phyloP scores from a whole-genome alignment of 2,888 invertebrate genomes.

The Hirtodrosophila trivittata region DNA sequence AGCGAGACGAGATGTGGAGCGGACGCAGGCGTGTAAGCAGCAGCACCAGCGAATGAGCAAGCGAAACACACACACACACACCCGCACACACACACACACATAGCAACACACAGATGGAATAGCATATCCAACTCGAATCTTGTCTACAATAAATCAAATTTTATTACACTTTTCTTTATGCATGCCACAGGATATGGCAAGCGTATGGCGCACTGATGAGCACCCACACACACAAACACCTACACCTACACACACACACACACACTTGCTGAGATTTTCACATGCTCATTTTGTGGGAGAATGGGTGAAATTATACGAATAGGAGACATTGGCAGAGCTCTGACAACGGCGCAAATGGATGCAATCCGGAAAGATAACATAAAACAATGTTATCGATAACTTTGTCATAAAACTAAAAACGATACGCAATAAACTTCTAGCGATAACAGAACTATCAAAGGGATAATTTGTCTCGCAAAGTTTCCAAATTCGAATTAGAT shows the following conservation, averaged over 20 bases:
- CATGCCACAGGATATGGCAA: conserved; percentile 80
- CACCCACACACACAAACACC: conserved; percentile 43
- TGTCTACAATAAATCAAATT: conserved; percentile 84
- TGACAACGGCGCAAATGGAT: not conserved
- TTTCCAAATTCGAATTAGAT: too few species aligned
- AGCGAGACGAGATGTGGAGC: conserved; percentile 35
- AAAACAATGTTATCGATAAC: too few species aligned
- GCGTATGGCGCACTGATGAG: conserved; percentile 79
- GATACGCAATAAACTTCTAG: too few species aligned
- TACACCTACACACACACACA: conserved; percentile 23
- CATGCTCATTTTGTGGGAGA: conserved; percentile 63
- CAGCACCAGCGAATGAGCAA: conserved; percentile 66
- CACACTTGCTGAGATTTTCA: conserved; percentile 62
- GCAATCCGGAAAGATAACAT: too few species aligned
- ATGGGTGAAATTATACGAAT: conserved; percentile 28
- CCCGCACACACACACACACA: conserved; percentile 25
- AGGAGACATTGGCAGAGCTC: conserved; percentile 27
- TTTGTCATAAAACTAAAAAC: too few species aligned
- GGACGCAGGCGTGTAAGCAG: conserved; percentile 64
- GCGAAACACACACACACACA: conserved; percentile 55
- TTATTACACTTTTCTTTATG: conserved; percentile 85
- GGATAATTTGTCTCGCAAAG: too few species aligned
- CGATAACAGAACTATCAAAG: too few species aligned
- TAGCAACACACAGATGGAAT: conserved; percentile 52
- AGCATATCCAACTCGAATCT: conserved; percentile 83